Percentiles rank a stretch among this genome's conserved stretches.
These are phyloP conservation scores for Chouioia cunea DNA, from an alignment of 2,888 invertebrate species.

Conservation along the genomic window DNA sequence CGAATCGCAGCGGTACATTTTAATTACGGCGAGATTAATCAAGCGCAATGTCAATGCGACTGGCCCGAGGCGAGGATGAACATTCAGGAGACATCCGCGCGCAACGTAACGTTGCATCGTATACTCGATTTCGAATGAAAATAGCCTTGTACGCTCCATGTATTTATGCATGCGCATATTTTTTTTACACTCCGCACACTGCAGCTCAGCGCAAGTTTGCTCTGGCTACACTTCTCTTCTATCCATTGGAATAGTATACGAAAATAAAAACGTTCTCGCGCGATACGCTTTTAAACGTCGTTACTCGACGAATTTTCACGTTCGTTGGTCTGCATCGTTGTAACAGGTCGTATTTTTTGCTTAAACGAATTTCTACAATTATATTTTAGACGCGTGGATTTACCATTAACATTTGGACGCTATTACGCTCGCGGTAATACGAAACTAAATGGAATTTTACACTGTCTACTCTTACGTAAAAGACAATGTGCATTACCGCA, in stretches of 20 bases:
- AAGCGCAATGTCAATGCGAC: slow-evolving; percentile 26
- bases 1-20: slow-evolving; percentile 10
- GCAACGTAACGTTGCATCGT: too few species aligned
- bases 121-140: slow-evolving; percentile 29
- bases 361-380: too few species aligned
- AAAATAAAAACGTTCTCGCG: background rate
- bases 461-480: slow-evolving; percentile 25
- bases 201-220: background rate
- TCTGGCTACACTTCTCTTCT: background rate
- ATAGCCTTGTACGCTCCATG: slow-evolving; percentile 27
- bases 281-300: background rate
- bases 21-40: slow-evolving; percentile 27
- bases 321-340: too few species aligned
- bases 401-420: too few species aligned
- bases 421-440: too few species aligned
- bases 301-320: too few species aligned
- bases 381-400: too few species aligned
- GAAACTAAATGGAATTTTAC: slow-evolving; percentile 14
- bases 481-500: too few species aligned
- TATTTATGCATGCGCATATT: slow-evolving; percentile 23
- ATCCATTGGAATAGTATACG: background rate
- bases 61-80: background rate
- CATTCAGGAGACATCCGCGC: slow-evolving; percentile 24
- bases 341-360: too few species aligned
- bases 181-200: slow-evolving; percentile 1